Evolutionary conservation across 2,113 vertebrate genomes (phyloP).

Genomic region (Corydoras maculifer): DNA sequence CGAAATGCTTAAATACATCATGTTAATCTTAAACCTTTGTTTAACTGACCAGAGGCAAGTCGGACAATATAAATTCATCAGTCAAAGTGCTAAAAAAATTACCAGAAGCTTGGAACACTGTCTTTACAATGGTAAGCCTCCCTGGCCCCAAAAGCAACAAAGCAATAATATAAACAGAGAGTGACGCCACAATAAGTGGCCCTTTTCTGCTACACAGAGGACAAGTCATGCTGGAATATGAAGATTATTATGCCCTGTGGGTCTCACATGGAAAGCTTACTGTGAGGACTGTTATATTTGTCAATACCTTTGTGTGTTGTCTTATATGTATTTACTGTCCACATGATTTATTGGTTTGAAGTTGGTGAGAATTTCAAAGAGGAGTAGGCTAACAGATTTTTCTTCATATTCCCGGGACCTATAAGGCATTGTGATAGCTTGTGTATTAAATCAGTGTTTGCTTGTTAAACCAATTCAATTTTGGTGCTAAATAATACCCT

Average conservation of each 20-base stretch:
- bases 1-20: not conserved
- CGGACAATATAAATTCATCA: not conserved
- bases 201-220: not conserved
- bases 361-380: not conserved
- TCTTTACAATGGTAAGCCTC: slow-evolving; percentile 13
- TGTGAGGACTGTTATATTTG: slow-evolving; percentile 8
- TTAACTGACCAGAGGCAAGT: not conserved
- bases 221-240: slow-evolving; percentile 8
- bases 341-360: slow-evolving; percentile 10
- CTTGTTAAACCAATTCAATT: too few relatives aligned
- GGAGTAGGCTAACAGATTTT: too few relatives aligned
- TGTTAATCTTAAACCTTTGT: not conserved
- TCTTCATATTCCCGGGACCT: too few relatives aligned
- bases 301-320: not conserved
- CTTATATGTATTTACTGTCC: slow-evolving; percentile 7
- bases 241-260: slow-evolving; percentile 10
- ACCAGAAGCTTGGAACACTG: slow-evolving; percentile 3
- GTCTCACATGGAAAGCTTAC: not conserved
- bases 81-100: slow-evolving; percentile 5
- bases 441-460: too few relatives aligned
- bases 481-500: too few relatives aligned
- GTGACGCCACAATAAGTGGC: slow-evolving; percentile 6
- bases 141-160: slow-evolving; percentile 10
- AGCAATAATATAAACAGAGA: slow-evolving; percentile 20
- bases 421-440: too few relatives aligned